Evolutionary conservation across 2,888 invertebrate species (phyloP).

Genomic region (Ectemnius continuus): DNA sequence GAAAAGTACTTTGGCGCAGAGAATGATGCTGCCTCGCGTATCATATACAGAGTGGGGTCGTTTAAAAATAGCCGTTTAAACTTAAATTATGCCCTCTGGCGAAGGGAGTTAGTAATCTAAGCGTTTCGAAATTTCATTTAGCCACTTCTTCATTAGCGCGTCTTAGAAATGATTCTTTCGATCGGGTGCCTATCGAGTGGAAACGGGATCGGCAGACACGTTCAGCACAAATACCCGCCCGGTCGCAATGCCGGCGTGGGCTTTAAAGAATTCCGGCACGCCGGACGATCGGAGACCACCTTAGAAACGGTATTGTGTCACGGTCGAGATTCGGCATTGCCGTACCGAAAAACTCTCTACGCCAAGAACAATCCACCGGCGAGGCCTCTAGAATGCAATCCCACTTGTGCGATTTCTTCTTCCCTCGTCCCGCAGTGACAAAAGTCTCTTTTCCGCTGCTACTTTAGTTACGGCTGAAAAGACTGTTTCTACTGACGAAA

Average conservation of each 20-base stretch:
- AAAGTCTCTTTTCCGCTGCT: too few species aligned
- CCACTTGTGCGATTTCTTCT: too few species aligned
- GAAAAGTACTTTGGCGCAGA: constrained; percentile 51
- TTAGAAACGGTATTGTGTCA: constrained; percentile 2
- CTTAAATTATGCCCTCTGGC: constrained; percentile 64
- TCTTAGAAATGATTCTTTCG: not conserved
- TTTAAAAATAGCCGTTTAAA: constrained; percentile 66
- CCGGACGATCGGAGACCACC: not conserved
- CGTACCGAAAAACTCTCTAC: not conserved
- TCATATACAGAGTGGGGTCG: constrained; percentile 60
- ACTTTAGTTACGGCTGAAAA: too few species aligned
- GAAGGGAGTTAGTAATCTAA: constrained; percentile 54
- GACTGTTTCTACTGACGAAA: too few species aligned
- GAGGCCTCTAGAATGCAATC: too few species aligned
- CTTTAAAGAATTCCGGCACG: not conserved
- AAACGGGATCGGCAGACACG: not conserved
- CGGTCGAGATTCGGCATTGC: not conserved
- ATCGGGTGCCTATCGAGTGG: not conserved
- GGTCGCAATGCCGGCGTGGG: not conserved
- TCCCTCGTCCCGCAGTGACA: too few species aligned
- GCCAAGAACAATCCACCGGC: too few species aligned
- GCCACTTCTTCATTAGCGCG: not conserved
- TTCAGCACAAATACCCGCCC: not conserved
- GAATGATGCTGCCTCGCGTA: constrained; percentile 53
- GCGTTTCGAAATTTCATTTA: constrained; percentile 44